Evolutionary conservation across 2,113 vertebrate genomes (phyloP), one percentile per base, ranked within the genome.

Genomic region (Lagopus leucura): DNA sequence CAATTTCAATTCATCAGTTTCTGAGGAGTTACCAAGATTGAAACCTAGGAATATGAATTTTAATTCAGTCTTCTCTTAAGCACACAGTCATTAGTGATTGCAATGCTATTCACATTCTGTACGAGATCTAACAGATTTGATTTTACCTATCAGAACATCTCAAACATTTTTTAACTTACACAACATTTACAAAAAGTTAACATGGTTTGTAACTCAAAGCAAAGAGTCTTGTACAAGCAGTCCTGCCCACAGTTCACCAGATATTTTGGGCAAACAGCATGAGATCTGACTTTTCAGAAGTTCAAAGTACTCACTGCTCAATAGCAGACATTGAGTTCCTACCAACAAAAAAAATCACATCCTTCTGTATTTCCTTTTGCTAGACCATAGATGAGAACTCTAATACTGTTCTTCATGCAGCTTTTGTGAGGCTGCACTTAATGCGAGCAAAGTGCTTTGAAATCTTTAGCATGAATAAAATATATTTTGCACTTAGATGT

Each of bases 401-500:
- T 86, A 47, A 75, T 65, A 88, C 6, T 20, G 7, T 71, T 92
- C 72, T 64, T 89, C 78, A 61, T 72, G 48, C 10, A 77, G 80
- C 52, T 92, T 88, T 83, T 86, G 57, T 72, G 57, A 93, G 63
- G 40, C 72, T 82, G 47, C 75, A 88, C 38, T 91, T 94, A 93
- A 63, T 32, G 36, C 57, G 43, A 47, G 21, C 47, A 78, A 97
- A 94, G 76, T 83, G 48, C 88, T 93, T 91, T 65, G 69, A 88
- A 91, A 95, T 86, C 50, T 88, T 93, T 50, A 83, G 40, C 63
- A 95, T 91, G 76, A 96, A 94, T 92, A 94, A 93, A 97, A 93
- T 81, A 92, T 75, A 88, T 86, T 95, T 96, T 92, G 93, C 83
- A 86, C 75, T 96, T 84, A 91, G 43, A 69, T 2, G 3, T 93